Conservation (phyloP, 2,888 invertebrate species). For the Geophilus truncorum region DNA sequence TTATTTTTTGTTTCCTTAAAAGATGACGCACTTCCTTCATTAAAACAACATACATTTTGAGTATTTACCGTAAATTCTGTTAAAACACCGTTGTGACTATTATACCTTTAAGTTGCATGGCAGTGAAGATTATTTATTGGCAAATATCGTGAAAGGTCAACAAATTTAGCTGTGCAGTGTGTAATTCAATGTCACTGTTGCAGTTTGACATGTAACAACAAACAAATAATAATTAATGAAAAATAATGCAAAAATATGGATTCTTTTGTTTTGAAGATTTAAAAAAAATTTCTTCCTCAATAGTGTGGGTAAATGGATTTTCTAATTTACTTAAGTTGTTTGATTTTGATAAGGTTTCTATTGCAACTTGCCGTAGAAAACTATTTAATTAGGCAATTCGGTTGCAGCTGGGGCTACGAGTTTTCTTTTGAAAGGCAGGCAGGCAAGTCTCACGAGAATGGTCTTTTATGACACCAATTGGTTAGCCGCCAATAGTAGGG, state of each 20-base stretch:
- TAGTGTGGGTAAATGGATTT: not conserved
- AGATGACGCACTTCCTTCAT: not conserved
- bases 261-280: no score
- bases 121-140: not conserved
- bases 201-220: not conserved
- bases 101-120: not conserved
- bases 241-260: no score
- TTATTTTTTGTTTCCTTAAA: not conserved
- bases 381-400: not conserved
- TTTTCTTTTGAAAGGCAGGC: not conserved
- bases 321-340: not conserved
- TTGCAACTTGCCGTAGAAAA: not conserved
- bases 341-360: not conserved
- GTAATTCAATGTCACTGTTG: not conserved
- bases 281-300: no score
- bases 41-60: not conserved
- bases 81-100: not conserved
- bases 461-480: not conserved
- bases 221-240: no score
- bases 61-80: not conserved
- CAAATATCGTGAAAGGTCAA: not conserved
- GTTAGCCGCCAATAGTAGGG: not conserved
- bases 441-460: not conserved
- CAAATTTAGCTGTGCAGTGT: not conserved
- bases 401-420: not conserved